Base-by-base conservation (phyloP, 2,888 invertebrate genomes). In the Metacarcinus magister region DNA sequence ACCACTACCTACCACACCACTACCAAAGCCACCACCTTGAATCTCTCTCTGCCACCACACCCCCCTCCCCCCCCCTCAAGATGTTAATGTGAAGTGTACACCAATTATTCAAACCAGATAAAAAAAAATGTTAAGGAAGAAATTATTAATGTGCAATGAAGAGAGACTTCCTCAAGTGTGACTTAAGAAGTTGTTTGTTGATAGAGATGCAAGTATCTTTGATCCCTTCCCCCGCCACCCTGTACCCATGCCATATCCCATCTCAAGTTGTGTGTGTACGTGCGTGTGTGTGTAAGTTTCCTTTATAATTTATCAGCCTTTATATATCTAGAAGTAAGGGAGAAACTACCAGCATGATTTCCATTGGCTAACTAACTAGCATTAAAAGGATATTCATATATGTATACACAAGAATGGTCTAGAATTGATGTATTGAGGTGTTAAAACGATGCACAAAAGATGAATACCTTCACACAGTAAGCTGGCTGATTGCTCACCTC, bases 1-100 rank as follows among this genome's bases (percentile, higher is more conserved):
- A 32, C 39, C 95, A 60, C 23, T 67, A 95, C 93, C 90, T 75
- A 39, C 28, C n/a, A 67, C 92, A 48, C 92, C 94, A 96, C 94
- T 96, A 94, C 96, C 96, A 95, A 13, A 87, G 39, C 87, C 67
- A 82, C 89, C 95, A 93, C 32, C 60, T 93, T 93, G 87, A 87
- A 87, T 87, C 87, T 87, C 87, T 87, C 87, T 87, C 75, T 28
- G 39, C 87, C 87, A 87, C 87, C 19, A 23, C n/a, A 28, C 75
- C 87, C 87, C 39, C 87, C 39, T 16, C n/a, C 8, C 75, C 87
- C 87, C 39, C 87, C 39, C 16, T 87, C 87, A 87, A 87, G 87
- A 87, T 87, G 32, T 82, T n/a, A 28, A n/a, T 87, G 39, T 87
- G 7, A 87, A 87, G 87, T 87, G 39, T 87, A n/a, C 39, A 82